Percentiles rank a stretch among this genome's conserved stretches.
These are phyloP conservation scores for Actinernus sp. DNA, from an alignment of 92 coral and sea anemone species.

Conservation along the genomic window DNA sequence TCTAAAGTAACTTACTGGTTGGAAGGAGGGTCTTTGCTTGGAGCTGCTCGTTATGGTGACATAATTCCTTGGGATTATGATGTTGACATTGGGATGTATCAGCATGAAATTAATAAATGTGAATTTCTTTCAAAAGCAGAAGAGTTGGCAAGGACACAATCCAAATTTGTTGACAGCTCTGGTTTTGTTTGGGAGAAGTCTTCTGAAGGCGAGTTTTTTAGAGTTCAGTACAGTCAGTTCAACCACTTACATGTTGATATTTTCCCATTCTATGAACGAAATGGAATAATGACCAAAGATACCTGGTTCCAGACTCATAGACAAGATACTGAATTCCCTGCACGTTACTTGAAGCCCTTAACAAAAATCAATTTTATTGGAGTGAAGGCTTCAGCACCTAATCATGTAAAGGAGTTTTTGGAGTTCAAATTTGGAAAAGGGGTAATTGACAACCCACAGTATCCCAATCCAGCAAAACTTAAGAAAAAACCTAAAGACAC, in stretches of 20 bases:
- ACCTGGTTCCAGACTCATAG: constrained; percentile 95
- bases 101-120: constrained; percentile 84
- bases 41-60: constrained; percentile 89
- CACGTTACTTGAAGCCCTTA: constrained; percentile 85
- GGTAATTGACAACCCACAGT: constrained; percentile 97
- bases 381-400: constrained; percentile 90
- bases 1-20: constrained; percentile 89
- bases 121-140: constrained; percentile 79
- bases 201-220: constrained; percentile 82
- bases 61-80: constrained; percentile 99
- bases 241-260: constrained; percentile 98
- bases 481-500: constrained; percentile 51
- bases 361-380: constrained; percentile 86
- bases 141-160: constrained; percentile 62
- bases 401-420: constrained; percentile 79
- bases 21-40: constrained; percentile 97
- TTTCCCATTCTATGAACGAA: constrained; percentile 94
- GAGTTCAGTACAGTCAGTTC: constrained; percentile 90
- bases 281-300: constrained; percentile 95
- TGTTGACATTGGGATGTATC: constrained; percentile 90
- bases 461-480: constrained; percentile 86
- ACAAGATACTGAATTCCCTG: constrained; percentile 97
- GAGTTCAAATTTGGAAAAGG: constrained; percentile 99
- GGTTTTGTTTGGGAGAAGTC: constrained; percentile 99
- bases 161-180: constrained; percentile 73